Percentiles rank a stretch among this genome's conserved stretches.
These are phyloP conservation scores for Coracias cyanogaster DNA, from an alignment of 2,797 vertebrate species.

Conservation along the genomic window DNA sequence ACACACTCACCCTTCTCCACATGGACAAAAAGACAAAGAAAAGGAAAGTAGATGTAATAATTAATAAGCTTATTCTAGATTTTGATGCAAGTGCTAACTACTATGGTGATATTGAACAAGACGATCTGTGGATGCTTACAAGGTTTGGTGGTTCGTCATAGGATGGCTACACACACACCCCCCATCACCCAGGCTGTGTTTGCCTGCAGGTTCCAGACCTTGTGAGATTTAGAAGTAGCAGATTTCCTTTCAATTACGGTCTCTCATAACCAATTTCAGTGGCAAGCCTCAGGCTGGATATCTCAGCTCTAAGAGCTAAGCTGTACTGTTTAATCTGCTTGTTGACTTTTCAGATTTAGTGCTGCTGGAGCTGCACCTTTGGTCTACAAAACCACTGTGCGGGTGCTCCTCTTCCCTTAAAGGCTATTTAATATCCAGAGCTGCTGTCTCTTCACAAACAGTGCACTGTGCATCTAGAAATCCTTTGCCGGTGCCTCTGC, in stretches of 20 bases:
- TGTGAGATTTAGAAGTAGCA: not conserved
- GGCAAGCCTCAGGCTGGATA: not conserved
- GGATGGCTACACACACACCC: not conserved
- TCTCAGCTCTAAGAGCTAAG: not conserved
- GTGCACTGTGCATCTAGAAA: not conserved
- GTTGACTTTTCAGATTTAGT: not conserved
- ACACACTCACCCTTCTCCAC: not conserved
- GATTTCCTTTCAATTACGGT: not conserved
- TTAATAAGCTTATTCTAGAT: not conserved
- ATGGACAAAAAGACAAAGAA: not conserved
- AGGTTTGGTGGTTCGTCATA: not conserved
- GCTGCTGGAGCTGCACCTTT: not conserved
- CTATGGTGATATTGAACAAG: not conserved
- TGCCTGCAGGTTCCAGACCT: not conserved
- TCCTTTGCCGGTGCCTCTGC: not conserved
- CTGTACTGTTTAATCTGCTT: constrained; percentile 2
- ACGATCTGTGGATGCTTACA: not conserved
- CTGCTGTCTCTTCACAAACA: not conserved
- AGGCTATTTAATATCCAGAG: not conserved
- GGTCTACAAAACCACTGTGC: not conserved
- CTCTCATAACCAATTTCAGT: not conserved
- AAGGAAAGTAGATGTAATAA: not conserved
- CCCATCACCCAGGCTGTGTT: not conserved
- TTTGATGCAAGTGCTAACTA: not conserved
- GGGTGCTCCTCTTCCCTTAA: not conserved